Conservation (phyloP, 2,113 vertebrate species). For the Sturnira hondurensis region DNA sequence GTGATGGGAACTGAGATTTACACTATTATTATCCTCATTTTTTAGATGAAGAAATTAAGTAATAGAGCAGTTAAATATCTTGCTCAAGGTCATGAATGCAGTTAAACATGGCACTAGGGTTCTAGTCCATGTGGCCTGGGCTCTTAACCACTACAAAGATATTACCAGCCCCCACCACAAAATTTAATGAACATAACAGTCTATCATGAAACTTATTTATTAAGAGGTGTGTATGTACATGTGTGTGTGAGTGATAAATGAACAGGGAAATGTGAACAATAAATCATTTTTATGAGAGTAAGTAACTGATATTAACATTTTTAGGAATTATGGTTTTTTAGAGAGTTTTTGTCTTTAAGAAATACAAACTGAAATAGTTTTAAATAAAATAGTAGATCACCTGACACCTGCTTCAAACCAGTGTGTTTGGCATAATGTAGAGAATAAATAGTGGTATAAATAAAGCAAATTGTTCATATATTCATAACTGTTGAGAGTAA, state of each 20-base stretch:
- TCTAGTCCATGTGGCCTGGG: too few relatives aligned
- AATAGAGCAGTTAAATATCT: too few relatives aligned
- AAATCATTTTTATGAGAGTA: not conserved
- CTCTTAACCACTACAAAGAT: too few relatives aligned
- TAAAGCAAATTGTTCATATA: not conserved
- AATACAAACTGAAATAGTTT: not conserved
- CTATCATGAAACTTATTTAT: not conserved
- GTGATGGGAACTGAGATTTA: too few relatives aligned
- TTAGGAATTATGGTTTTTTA: not conserved
- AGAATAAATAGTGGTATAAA: not conserved
- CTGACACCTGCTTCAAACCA: not conserved
- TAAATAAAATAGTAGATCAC: not conserved
- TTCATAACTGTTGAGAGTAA: not conserved
- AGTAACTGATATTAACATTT: not conserved
- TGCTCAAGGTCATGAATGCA: too few relatives aligned
- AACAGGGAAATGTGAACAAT: not conserved
- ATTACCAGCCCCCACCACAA: too few relatives aligned
- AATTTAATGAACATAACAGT: not conserved
- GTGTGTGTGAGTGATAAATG: not conserved
- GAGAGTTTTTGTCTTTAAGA: not conserved
- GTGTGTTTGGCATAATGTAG: not conserved
- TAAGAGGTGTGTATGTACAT: not conserved
- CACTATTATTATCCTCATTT: too few relatives aligned
- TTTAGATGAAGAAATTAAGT: too few relatives aligned
- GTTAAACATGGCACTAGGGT: too few relatives aligned